Evolutionary conservation across 2,797 vertebrate species (phyloP).

Genomic region (Lutjanus argentimaculatus): DNA sequence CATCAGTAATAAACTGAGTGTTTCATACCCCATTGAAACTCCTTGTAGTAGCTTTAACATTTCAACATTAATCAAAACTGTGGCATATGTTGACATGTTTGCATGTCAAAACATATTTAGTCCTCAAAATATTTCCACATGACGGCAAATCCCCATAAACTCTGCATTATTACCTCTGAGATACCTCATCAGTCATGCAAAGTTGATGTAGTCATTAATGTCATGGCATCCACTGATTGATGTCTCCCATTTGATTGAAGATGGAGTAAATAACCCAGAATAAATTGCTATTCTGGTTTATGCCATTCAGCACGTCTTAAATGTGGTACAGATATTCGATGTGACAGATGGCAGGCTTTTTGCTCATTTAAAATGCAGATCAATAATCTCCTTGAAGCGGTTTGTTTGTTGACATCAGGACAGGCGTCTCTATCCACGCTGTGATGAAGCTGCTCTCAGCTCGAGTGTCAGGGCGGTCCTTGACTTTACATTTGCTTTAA

Average conservation of each 20-base stretch:
- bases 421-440: not conserved
- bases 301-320: not conserved
- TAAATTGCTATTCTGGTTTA: not conserved
- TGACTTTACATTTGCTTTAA: slow-evolving; percentile 14
- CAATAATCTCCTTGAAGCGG: slow-evolving; percentile 38
- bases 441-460: slow-evolving; percentile 12
- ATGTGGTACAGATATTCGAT: not conserved
- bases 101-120: slow-evolving; percentile 8
- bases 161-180: slow-evolving; percentile 21
- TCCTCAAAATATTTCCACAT: not conserved
- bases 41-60: not conserved
- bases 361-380: slow-evolving; percentile 34
- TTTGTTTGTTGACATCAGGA: slow-evolving; percentile 18
- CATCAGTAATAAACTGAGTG: too few relatives aligned
- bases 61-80: slow-evolving; percentile 4
- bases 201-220: slow-evolving; percentile 14
- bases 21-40: too few relatives aligned
- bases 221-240: slow-evolving; percentile 10
- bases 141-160: not conserved
- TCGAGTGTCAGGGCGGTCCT: not conserved
- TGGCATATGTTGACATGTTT: not conserved
- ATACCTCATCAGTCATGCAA: slow-evolving; percentile 24
- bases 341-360: slow-evolving; percentile 15
- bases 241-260: slow-evolving; percentile 29
- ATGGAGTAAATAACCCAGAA: slow-evolving; percentile 21